Evolutionary conservation across 2,113 vertebrate genomes (phyloP).

Genomic region (Pterophyllum scalare): DNA sequence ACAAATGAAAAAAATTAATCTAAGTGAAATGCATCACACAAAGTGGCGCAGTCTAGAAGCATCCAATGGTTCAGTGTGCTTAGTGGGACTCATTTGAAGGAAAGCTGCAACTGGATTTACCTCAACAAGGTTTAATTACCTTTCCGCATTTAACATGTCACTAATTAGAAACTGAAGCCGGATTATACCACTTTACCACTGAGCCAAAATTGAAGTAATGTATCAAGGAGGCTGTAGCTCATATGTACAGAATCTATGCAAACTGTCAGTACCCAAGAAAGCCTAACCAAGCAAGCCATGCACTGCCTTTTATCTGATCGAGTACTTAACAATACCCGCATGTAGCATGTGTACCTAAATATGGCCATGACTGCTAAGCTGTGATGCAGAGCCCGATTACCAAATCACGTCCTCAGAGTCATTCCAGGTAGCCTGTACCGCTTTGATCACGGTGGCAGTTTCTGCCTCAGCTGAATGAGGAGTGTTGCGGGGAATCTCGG

Average conservation of each 20-base stretch:
- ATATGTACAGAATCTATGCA: background rate
- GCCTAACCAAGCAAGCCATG: background rate
- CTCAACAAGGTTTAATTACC: background rate
- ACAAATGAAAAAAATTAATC: background rate
- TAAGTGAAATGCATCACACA: background rate
- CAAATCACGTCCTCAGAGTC: constrained; percentile 39
- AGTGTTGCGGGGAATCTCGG: constrained; percentile 35
- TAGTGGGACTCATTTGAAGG: background rate
- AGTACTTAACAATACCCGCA: constrained; percentile 3
- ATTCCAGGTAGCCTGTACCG: constrained; percentile 38
- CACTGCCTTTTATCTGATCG: background rate
- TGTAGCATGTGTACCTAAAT: background rate
- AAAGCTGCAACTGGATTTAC: background rate
- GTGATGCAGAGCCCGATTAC: constrained; percentile 40
- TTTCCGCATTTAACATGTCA: background rate
- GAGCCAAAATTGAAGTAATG: background rate
- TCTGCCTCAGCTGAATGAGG: constrained; percentile 39
- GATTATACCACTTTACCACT: background rate
- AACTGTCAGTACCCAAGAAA: background rate
- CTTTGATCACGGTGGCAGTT: constrained; percentile 33
- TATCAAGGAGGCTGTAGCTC: background rate
- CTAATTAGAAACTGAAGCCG: background rate
- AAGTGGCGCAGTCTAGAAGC: background rate
- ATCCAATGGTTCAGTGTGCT: background rate
- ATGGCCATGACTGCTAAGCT: constrained; percentile 9